Base-by-base conservation (phyloP, 2,797 vertebrate genomes). In the Sebastes dallii region DNA sequence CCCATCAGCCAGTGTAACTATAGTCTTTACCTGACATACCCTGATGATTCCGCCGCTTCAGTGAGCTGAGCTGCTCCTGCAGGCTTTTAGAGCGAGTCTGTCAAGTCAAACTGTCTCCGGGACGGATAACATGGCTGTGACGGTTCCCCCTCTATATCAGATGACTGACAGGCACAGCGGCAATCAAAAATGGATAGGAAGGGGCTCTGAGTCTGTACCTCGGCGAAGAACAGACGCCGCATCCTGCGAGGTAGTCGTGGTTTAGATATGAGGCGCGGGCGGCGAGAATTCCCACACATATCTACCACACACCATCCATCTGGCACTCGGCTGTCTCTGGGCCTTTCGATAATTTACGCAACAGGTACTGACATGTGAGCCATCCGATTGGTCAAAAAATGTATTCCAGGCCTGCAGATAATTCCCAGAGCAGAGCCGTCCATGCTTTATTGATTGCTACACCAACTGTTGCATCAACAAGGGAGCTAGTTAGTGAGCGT, bases 401-500 rank as follows among this genome's bases (percentile, higher is more conserved):
- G 18, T 62, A 66, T 82, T 77, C 65, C 78, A 70, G 75, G 56
- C 39, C 20, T 22, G 77, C 73, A 80, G 77, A 83, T 86, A 80
- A 91, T 78, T 90, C 91, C 88, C 91, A 68, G 4, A 84, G 80
- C 89, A 75, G 61, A 60, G 67, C 77, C 62, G 80, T 78, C 65
- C 72, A 78, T 87, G 89, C 86, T 87, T 91, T 92, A 94, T 92
- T 91, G 89, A 94, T 92, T 72, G 80, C 87, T 83, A 77, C 75
- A 70, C 80, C 90, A 93, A 94, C 92, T 91, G 90, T 90, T 91
- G 84, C 64, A 24, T 68, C 77, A 46, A 77, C 92, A 75, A 86
- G 93, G 93, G 93, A 94, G 80, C 90, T 94, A 94, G 92, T 94
- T 94, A 94, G 90, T 11, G 75, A 82, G 81, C 36, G 11, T 52